Conservation (phyloP, 2,888 invertebrate genomes). For the Meiosimyza platycephala region DNA sequence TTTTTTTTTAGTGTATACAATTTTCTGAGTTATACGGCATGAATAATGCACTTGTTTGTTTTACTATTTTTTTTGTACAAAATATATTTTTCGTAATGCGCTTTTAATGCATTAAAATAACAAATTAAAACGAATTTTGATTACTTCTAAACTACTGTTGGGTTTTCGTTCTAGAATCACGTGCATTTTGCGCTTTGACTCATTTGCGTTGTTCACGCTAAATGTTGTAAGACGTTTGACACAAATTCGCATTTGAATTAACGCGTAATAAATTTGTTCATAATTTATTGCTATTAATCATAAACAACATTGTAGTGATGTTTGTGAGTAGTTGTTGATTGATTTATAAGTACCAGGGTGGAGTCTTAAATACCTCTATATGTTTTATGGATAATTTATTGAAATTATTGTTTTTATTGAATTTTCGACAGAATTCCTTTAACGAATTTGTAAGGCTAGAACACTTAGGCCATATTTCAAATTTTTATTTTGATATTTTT, state of each 20-base stretch:
- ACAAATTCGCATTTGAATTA: conserved; percentile 17
- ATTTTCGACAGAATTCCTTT: too few species aligned
- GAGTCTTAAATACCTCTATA: too few species aligned
- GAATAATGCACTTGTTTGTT: conserved; percentile 32
- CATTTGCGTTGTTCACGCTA: conserved; percentile 5
- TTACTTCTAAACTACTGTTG: background rate
- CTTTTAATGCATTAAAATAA: conserved; percentile 27
- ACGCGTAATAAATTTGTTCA: background rate
- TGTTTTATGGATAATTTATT: too few species aligned
- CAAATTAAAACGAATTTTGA: background rate
- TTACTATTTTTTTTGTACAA: background rate
- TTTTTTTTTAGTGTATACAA: too few species aligned
- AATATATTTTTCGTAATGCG: background rate
- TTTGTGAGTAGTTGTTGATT: too few species aligned
- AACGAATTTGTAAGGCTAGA: too few species aligned
- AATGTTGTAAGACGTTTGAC: conserved; percentile 23
- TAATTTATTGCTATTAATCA: background rate
- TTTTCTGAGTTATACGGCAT: background rate
- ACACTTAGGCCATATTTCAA: too few species aligned
- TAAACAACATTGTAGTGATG: too few species aligned
- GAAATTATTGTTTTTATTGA: too few species aligned
- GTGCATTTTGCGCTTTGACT: conserved; percentile 18
- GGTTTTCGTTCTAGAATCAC: conserved; percentile 20
- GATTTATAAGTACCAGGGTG: too few species aligned
- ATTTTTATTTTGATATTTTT: too few species aligned